Percentiles rank a stretch among this genome's conserved stretches.
Evolutionary conservation across 2,113 vertebrate genomes (phyloP).

Genomic region (Pelvicachromis taeniatus): DNA sequence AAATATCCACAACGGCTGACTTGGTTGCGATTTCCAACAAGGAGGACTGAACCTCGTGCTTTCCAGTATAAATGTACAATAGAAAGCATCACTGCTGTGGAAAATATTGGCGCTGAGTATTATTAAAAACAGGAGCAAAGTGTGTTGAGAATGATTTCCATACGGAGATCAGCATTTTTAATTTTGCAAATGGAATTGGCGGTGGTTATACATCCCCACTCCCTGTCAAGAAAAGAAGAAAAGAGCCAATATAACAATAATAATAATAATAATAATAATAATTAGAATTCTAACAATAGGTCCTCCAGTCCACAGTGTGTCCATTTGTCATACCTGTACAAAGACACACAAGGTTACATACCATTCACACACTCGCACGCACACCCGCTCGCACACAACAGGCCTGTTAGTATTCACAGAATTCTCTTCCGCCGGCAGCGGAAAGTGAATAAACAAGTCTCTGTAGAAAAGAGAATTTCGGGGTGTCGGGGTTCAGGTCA

Average conservation of each 20-base stretch:
- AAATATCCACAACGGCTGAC: background rate
- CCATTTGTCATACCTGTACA: conserved; percentile 55
- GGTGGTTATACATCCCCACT: conserved; percentile 14
- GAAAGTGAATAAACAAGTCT: conserved; percentile 47
- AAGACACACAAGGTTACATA: conserved; percentile 43
- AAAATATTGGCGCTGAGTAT: conserved; percentile 16
- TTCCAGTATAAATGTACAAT: conserved; percentile 35
- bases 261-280: background rate
- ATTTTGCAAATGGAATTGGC: conserved; percentile 32
- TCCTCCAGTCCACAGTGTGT: conserved; percentile 62
- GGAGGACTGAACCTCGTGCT: conserved; percentile 24
- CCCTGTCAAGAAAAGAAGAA: conserved; percentile 1
- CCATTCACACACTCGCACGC: background rate
- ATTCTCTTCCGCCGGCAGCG: conserved; percentile 29
- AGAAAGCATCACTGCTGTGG: conserved; percentile 50
- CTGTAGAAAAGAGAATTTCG: conserved; percentile 52
- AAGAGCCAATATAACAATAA: conserved; percentile 24
- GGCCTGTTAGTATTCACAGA: conserved; percentile 64
- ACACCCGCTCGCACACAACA: background rate
- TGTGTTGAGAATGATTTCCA: conserved; percentile 5
- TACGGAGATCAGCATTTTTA: conserved; percentile 9
- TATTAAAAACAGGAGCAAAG: conserved; percentile 15
- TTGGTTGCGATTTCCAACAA: background rate
- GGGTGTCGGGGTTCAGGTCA: background rate
- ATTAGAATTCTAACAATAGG: conserved; percentile 17